Evolutionary conservation across 2,113 vertebrate genomes (phyloP).

Genomic region (Microcebus griseorufus): DNA sequence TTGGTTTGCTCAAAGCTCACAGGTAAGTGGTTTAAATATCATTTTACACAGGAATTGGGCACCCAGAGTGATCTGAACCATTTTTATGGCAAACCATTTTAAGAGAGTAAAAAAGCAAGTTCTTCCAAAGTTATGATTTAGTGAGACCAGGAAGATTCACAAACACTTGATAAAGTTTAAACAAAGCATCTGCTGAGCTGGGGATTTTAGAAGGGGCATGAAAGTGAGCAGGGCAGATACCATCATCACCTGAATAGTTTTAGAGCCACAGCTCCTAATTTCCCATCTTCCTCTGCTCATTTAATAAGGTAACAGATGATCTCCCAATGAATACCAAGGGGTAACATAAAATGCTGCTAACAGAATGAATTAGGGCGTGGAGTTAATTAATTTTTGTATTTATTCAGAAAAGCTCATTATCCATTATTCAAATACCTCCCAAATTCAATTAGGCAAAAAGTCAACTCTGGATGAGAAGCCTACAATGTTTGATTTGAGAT

Average conservation of each 20-base stretch:
- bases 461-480: background rate
- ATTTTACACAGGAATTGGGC: background rate
- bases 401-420: background rate
- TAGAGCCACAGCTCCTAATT: background rate
- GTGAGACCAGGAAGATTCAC: background rate
- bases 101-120: background rate
- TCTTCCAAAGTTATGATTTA: background rate
- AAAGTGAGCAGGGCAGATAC: background rate
- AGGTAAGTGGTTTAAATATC: background rate
- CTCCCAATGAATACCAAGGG: background rate
- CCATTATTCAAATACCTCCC: conserved; percentile 3
- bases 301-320: background rate
- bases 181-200: background rate
- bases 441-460: conserved; percentile 23
- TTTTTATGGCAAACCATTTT: background rate
- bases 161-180: background rate
- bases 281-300: background rate
- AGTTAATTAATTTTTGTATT: background rate
- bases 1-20: background rate
- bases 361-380: background rate
- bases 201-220: background rate
- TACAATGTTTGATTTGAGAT: background rate
- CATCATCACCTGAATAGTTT: background rate
- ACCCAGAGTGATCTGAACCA: background rate
- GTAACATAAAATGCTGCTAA: conserved; percentile 3